Conservation (phyloP, 2,888 invertebrate species). For the Spicauda simplicius region DNA sequence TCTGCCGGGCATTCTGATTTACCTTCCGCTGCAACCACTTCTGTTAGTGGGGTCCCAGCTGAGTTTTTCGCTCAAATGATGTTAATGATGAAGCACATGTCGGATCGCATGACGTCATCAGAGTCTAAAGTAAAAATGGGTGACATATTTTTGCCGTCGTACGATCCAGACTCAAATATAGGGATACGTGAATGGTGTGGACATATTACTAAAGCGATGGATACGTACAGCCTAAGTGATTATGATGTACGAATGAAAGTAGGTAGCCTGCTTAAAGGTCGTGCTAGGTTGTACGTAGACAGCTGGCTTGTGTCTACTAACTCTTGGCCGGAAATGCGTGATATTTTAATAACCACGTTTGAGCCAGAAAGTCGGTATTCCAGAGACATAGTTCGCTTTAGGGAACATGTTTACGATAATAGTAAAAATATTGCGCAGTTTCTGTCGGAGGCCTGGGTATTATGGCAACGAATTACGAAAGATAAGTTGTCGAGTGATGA, state of each 20-base stretch:
- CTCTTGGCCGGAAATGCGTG: conserved; percentile 43
- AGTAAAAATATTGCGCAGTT: conserved; percentile 46
- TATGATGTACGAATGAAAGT: conserved; percentile 46
- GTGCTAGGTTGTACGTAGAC: conserved; percentile 47
- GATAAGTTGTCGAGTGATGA: conserved; percentile 39
- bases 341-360: too few species aligned
- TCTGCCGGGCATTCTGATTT: conserved; percentile 26
- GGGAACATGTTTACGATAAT: conserved; percentile 46
- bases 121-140: conserved; percentile 41
- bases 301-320: conserved; percentile 45
- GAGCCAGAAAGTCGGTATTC: conserved; percentile 46
- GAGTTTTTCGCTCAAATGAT: conserved; percentile 45
- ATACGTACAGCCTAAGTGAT: conserved; percentile 32
- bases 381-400: conserved; percentile 44
- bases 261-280: conserved; percentile 45
- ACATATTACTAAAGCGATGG: conserved; percentile 4
- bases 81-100: conserved; percentile 47
- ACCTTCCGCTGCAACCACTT: conserved; percentile 18
- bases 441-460: conserved; percentile 46
- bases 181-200: conserved; percentile 47
- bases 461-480: conserved; percentile 47
- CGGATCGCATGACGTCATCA: conserved; percentile 41
- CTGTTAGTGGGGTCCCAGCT: conserved; percentile 36
- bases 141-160: conserved; percentile 47
- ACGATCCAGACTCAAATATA: conserved; percentile 45